Conservation (phyloP, 1,140 invertebrate species). For the Trichonephila inaurata region DNA sequence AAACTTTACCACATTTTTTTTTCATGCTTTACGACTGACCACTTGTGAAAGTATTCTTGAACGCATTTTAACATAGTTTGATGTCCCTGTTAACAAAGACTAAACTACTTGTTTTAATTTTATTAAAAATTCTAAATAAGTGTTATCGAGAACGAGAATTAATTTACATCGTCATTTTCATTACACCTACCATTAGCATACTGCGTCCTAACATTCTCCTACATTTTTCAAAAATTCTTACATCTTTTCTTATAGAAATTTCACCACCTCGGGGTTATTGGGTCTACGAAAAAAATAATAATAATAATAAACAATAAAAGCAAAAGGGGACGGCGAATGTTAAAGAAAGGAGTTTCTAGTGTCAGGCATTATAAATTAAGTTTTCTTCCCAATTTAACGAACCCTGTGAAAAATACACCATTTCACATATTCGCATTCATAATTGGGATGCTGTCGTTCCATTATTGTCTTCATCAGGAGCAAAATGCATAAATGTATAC, state of each 20-base stretch:
- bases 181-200: background rate
- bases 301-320: background rate
- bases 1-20: too few relatives aligned
- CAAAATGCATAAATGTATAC: slow-evolving; percentile 19
- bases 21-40: too few relatives aligned
- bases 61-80: too few relatives aligned
- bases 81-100: too few relatives aligned
- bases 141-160: background rate
- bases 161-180: background rate
- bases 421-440: slow-evolving; percentile 34
- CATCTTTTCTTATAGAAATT: background rate
- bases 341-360: background rate
- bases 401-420: slow-evolving; percentile 19
- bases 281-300: background rate
- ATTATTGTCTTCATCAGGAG: slow-evolving; percentile 25
- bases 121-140: background rate
- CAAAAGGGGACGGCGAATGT: background rate
- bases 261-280: background rate
- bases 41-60: too few relatives aligned
- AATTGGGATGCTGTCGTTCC: slow-evolving; percentile 17
- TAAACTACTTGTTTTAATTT: too few relatives aligned
- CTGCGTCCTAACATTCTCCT: background rate
- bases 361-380: slow-evolving; percentile 29
- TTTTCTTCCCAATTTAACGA: slow-evolving; percentile 27
- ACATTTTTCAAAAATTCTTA: background rate